Conservation (phyloP, 2,113 vertebrate genomes). For the Phaetusa simplex region DNA sequence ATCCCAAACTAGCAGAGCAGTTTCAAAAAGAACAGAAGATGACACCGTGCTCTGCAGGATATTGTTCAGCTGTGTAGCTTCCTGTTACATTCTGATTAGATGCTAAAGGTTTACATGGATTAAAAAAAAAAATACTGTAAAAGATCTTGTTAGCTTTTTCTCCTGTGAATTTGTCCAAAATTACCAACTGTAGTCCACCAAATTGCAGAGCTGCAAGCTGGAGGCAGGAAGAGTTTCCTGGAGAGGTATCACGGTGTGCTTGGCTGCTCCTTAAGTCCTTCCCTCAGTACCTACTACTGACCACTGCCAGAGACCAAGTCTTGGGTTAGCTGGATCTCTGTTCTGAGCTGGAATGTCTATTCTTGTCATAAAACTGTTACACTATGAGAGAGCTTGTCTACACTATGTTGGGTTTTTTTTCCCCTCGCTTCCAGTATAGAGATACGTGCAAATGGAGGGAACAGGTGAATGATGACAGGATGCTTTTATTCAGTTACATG, state of each 20-base stretch:
- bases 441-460: background rate
- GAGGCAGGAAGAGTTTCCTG: background rate
- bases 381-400: background rate
- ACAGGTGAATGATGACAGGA: background rate
- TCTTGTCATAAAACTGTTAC: background rate
- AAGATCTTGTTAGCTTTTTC: background rate
- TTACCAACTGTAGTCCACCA: background rate
- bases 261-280: background rate
- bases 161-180: background rate
- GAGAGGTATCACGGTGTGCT: background rate
- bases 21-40: background rate
- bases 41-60: background rate
- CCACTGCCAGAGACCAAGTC: background rate
- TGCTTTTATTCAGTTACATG: background rate
- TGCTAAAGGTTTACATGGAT: background rate
- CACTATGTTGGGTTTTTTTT: fast-evolving
- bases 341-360: background rate
- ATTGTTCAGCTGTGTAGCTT: background rate
- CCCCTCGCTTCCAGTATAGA: background rate
- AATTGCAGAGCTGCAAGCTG: background rate
- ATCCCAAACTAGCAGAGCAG: background rate
- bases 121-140: background rate
- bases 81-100: background rate
- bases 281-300: background rate
- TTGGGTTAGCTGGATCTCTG: background rate